Conservation (phyloP, 1,140 invertebrate genomes). For the Dendrolimus punctatus region DNA sequence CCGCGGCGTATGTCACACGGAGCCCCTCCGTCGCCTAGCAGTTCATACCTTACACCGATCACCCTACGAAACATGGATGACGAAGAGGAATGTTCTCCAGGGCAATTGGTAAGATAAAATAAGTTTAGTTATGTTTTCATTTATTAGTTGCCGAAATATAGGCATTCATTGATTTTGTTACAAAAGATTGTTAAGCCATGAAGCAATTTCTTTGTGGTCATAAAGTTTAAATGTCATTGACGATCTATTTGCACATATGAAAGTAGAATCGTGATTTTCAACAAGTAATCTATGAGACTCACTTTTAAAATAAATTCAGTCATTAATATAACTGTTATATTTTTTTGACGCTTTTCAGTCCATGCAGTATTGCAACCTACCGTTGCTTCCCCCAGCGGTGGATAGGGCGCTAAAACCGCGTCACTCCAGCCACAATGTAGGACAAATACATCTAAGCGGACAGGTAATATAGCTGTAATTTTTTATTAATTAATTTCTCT, state of each 20-base stretch:
- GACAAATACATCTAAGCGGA: constrained; percentile 41
- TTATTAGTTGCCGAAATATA: too few relatives aligned
- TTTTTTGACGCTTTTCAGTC: constrained; percentile 33
- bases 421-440: constrained; percentile 59
- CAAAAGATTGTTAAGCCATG: too few relatives aligned
- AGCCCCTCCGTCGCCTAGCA: constrained; percentile 18
- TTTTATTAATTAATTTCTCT: too few relatives aligned
- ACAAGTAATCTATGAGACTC: too few relatives aligned
- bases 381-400: constrained; percentile 77
- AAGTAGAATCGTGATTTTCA: too few relatives aligned
- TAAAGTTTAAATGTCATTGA: too few relatives aligned
- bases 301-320: too few relatives aligned
- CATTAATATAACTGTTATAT: too few relatives aligned
- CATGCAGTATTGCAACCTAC: constrained; percentile 60
- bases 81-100: constrained; percentile 23
- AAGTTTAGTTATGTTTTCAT: too few relatives aligned
- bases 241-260: too few relatives aligned
- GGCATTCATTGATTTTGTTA: too few relatives aligned
- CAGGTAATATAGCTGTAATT: constrained; percentile 16
- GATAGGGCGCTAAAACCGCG: constrained; percentile 86
- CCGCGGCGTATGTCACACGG: constrained; percentile 19
- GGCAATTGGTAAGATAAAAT: constrained; percentile 14
- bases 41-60: constrained; percentile 10
- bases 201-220: too few relatives aligned
- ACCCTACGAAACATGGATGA: constrained; percentile 17